Evolutionary conservation across 2,113 vertebrate genomes (phyloP), one percentile per base, ranked within the genome.

Genomic region (Corydoras maculifer): DNA sequence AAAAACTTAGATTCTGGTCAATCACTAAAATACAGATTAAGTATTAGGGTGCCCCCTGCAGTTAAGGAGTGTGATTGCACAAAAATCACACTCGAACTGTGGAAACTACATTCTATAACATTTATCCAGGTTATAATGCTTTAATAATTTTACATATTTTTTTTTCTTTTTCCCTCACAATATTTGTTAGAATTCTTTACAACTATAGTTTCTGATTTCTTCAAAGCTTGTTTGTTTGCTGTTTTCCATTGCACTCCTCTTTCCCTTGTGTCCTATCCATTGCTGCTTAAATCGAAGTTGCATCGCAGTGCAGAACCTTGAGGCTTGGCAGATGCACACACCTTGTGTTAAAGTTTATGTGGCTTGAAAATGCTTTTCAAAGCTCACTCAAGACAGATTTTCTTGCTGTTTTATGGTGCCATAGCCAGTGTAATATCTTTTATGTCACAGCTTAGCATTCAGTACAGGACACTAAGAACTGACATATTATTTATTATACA

Each of bases 301-400:
- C 87, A 69, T 9, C 87, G 87, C 89, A 85, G 13, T 88, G 87
- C 86, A 87, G 90, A 89, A 89, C 86, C 90, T 87, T 80, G 86
- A 84, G 87, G 89, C 87, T 89, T 86, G 89, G 90, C 91, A 91
- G 89, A 89, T 91, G 91, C 90, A 90, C 88, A 90, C 88, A 89
- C 89, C 88, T 66, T 89, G 87, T 90, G 91, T 92, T 93, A 93
- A 92, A 91, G 88, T 93, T 92, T 92, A 92, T 93, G 91, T 91
- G 86, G 89, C 89, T 91, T 91, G 88, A 90, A 92, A 91, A 86
- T 87, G 91, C 86, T 84, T 91, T 89, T 88, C 86, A 86, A 87
- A 89, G 73, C 88, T 89, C 90, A 86, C 91, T 88, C 70, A 79
- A 87, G 85, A 87, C 87, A 89, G 88, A 77, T 88, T 82, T 88